Evolutionary conservation across 1,140 invertebrate genomes (phyloP), one percentile per base, ranked within the genome.

Genomic region (Solenopsis fugax): DNA sequence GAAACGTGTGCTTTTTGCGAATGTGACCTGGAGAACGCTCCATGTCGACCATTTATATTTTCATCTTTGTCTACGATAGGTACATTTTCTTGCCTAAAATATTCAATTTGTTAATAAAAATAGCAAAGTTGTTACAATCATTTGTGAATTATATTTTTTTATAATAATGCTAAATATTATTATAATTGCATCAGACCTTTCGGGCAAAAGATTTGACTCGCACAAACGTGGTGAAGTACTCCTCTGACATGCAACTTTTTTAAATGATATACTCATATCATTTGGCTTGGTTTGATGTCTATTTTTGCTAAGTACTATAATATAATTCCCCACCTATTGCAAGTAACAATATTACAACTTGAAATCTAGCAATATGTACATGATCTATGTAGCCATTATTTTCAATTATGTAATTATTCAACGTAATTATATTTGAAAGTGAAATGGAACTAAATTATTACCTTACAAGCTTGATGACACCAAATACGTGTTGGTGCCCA

Each of bases 401-500:
- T 41, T 41, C 41, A 41, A 41, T 5, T 41, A 41, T 41, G 7
- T 71, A 21, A 10, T 0, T 0, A 34, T n/a, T 73, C 2, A 73
- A 73, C 12, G 0, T 12, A 67, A 0, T 45, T 45, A 41, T 5
- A 41, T 65, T 65, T 41, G 3, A 41, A 12, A 41, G 41, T 64
- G 16, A 4, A 58, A 48, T 50, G 4, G 21, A 21, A 65, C 16
- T 37, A 64, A 34, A 64, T 64, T 64, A 73, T 92, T 93, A 98
- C 97, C 94, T 97, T 98, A 94, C 98, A 98, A 80, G 98, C 98
- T 85, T 98, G 98, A 96, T 98, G 98, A 95, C 98, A 98, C 97
- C 98, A 99, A 91, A 99, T 97, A 93, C 98, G 97, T 5, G 97
- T 96, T 21, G 98, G 97, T 54, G 97, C 97, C 95, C 97, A 97